Percentiles rank a stretch among this genome's conserved stretches.
Evolutionary conservation across 2,113 vertebrate genomes (phyloP).

Genomic region (Alethe diademata): DNA sequence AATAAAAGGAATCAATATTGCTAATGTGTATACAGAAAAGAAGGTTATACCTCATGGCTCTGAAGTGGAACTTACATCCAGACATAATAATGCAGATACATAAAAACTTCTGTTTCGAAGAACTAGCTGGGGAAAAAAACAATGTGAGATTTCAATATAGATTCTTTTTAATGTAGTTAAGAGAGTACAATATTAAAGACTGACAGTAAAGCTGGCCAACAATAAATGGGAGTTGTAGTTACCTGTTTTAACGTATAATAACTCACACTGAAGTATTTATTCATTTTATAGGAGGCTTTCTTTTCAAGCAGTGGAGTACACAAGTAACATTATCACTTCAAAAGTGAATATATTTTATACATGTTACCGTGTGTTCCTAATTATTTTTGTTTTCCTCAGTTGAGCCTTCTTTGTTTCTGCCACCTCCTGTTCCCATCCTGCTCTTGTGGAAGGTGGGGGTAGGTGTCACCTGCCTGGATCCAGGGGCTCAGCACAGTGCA

Average conservation of each 20-base stretch:
- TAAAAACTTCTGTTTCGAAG: background rate
- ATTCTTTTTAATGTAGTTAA: background rate
- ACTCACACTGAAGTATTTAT: background rate
- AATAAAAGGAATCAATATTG: background rate
- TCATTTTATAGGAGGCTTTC: background rate
- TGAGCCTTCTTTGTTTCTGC: background rate
- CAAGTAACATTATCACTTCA: background rate
- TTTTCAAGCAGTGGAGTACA: background rate
- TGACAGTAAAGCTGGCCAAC: background rate
- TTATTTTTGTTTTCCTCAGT: background rate
- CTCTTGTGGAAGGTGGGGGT: background rate
- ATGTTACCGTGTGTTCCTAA: accelerated
- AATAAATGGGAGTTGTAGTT: background rate
- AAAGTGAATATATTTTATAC: background rate
- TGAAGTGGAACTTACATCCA: background rate
- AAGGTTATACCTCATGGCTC: background rate
- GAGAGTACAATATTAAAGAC: background rate
- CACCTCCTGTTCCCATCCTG: accelerated
- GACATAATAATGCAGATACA: background rate
- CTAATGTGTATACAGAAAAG: background rate
- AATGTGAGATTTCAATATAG: background rate
- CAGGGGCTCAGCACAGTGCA: background rate
- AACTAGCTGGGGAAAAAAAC: background rate
- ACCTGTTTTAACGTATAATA: background rate
- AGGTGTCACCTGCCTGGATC: accelerated